Base-by-base conservation (phyloP, 1,140 invertebrate genomes). In the Drosophila trapezifrons region DNA sequence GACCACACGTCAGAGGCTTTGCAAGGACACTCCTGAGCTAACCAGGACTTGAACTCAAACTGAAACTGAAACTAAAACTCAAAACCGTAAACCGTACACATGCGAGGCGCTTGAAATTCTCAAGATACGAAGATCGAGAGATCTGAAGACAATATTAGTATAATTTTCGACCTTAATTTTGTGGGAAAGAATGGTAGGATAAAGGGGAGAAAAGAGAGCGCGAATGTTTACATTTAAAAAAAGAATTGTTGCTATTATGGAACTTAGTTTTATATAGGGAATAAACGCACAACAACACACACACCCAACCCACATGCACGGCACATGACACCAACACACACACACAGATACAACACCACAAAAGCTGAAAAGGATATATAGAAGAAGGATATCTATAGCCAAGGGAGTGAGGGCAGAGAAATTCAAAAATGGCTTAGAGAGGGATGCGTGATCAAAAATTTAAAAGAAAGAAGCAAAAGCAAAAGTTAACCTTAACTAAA, bases 371-470 rank as follows among this genome's bases (percentile, higher is more conserved):
- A 49, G 43, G 51, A 72, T 32, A 65, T 42, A 45, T 22, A 49
- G 43, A 66, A 56, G 55, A 62, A 73, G 76, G 63, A 52, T 52
- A 52, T 52, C 35, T 72, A 71, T 80, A 69, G 67, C 51, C 69
- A 55, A 43, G 64, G 74, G 49, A 66, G 64, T 60, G 82, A 63
- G 74, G 78, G 69, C 75, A 75, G 70, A 65, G 59, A 56, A 58
- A 70, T 82, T 71, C 67, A 73, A 72, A 59, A 59, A 63, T 56
- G 59, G 42, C 59, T 71, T 76, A 75, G 74, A 83, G 89, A 94
- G 94, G 94, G 94, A 94, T 93, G 94, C 94, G 94, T 94, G 94
- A 93, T 93, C 91, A 92, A 91, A 85, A 90, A 73, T 51, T 37
- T 55, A 75, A 63, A 66, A 66, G 32, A 42, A 73, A 65, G 51